Evolutionary conservation across 30 jellyfish, hydroid and myxozoan species (phyloP).

Genomic region (Aurelia sp.): DNA sequence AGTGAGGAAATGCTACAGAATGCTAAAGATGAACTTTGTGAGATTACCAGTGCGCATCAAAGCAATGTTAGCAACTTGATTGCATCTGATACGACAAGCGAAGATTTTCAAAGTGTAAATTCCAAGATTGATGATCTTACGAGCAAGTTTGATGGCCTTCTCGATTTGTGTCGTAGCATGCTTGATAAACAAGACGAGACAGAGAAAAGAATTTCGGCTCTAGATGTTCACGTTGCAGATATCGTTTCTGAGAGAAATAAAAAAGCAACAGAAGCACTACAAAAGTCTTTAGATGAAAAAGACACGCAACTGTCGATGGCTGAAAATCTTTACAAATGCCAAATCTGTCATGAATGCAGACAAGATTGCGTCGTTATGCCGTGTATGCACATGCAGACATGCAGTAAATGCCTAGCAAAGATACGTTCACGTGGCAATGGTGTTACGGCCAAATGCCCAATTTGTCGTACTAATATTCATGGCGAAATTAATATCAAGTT

Average conservation of each 20-base stretch:
- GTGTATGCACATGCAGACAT: constrained; percentile 54
- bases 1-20: constrained; percentile 28
- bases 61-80: not conserved
- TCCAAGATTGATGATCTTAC: constrained; percentile 14
- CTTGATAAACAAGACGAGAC: constrained; percentile 32
- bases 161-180: constrained; percentile 28
- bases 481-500: constrained; percentile 21
- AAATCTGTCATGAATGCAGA: constrained; percentile 24
- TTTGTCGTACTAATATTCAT: constrained; percentile 30
- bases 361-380: constrained; percentile 51
- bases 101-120: not conserved
- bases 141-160: constrained; percentile 11
- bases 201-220: constrained; percentile 29
- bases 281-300: not conserved
- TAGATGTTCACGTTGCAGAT: constrained; percentile 31
- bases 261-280: not conserved
- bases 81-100: no score
- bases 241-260: not conserved
- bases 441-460: constrained; percentile 19
- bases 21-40: constrained; percentile 14
- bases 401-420: constrained; percentile 7
- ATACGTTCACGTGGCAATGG: not conserved
- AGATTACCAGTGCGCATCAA: constrained; percentile 14
- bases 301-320: not conserved
- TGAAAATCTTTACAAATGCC: constrained; percentile 11